These are phyloP conservation scores for Eupithecia insigniata DNA, from an alignment of 2,888 invertebrate genomes.

Conservation along the genomic window DNA sequence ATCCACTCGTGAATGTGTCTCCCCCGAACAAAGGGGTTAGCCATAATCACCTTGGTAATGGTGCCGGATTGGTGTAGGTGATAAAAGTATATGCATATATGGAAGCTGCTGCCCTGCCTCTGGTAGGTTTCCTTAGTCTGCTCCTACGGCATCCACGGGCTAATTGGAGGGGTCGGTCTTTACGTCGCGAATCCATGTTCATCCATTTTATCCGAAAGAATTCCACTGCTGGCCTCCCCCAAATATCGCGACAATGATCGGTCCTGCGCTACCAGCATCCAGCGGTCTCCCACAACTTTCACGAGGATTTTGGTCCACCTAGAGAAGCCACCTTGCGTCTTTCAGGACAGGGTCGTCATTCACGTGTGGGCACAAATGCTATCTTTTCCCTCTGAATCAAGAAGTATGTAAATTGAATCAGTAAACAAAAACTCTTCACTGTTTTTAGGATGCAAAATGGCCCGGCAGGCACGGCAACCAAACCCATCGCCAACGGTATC, in stretches of 20 bases:
- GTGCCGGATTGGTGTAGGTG: background rate
- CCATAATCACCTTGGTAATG: background rate
- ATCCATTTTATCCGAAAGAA: no score
- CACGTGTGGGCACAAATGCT: background rate
- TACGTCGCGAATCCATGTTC: no score
- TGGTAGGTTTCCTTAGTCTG: no score
- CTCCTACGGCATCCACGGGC: no score
- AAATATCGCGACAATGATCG: no score
- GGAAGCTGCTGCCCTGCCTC: background rate
- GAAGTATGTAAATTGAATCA: background rate
- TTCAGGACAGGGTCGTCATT: no score
- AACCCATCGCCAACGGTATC: conserved; percentile 67
- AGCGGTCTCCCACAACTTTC: no score
- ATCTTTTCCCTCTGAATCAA: background rate
- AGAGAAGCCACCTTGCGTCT: no score
- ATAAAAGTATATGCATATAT: background rate
- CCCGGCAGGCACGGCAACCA: conserved; percentile 51
- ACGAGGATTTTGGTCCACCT: no score
- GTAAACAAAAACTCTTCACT: background rate
- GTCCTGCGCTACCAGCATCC: no score
- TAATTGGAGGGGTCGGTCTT: no score
- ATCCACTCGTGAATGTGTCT: background rate
- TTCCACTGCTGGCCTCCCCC: no score
- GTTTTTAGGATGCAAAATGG: conserved; percentile 56
- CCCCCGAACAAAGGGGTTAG: background rate